These are phyloP conservation scores for Celastrina argiolus DNA, from an alignment of 2,888 invertebrate species.

Conservation along the genomic window DNA sequence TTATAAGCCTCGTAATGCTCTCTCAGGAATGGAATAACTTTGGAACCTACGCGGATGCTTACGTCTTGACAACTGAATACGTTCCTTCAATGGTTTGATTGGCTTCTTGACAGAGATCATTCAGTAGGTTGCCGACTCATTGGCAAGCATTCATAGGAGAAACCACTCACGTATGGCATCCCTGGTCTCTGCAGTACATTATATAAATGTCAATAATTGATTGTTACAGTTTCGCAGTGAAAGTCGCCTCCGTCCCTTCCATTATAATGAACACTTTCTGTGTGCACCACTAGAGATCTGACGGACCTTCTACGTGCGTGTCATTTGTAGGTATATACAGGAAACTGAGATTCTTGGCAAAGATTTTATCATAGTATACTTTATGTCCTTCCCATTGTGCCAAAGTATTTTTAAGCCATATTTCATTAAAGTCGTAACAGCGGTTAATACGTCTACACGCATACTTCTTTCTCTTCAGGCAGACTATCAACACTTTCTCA, in stretches of 20 bases:
- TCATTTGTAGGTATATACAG: not conserved
- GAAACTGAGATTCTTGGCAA: not conserved
- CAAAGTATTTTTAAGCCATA: too few relatives aligned
- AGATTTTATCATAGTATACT: too few relatives aligned
- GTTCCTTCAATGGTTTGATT: too few relatives aligned
- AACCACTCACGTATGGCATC: not conserved
- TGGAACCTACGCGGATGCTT: too few relatives aligned
- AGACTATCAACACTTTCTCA: too few relatives aligned
- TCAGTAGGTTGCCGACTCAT: not conserved
- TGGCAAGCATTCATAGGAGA: not conserved
- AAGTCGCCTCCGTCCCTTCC: constrained; percentile 40
- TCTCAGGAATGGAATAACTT: too few relatives aligned
- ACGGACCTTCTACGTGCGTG: not conserved
- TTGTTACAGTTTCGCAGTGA: constrained; percentile 38
- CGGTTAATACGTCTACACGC: too few relatives aligned
- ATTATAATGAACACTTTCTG: constrained; percentile 43
- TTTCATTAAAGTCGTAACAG: too few relatives aligned
- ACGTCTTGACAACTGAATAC: too few relatives aligned
- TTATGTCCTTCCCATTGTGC: too few relatives aligned
- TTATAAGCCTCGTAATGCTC: too few relatives aligned
- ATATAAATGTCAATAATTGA: constrained; percentile 32
- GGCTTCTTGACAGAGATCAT: not conserved
- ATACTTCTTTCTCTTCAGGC: too few relatives aligned
- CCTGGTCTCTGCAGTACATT: not conserved
- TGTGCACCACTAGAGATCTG: constrained; percentile 25